phyloP scores from a whole-genome alignment of 2,797 vertebrate species.

The Sandelia bainsii region DNA sequence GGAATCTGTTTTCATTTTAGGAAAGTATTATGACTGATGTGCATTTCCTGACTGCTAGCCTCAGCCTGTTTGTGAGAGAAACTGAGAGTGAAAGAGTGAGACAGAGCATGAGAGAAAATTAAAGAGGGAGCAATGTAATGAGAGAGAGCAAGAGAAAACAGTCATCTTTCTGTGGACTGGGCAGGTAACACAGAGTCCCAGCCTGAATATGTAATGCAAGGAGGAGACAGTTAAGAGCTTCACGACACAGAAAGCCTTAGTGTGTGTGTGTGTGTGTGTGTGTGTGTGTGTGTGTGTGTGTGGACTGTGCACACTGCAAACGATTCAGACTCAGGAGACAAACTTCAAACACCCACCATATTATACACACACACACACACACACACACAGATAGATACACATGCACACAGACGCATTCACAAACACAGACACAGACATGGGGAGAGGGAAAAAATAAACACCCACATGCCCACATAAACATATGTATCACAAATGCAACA shows the following conservation, averaged over 20 bases:
- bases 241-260: slow-evolving; percentile 66
- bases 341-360: slow-evolving; percentile 73
- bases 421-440: slow-evolving; percentile 30
- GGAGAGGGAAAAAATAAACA: slow-evolving; percentile 52
- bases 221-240: slow-evolving; percentile 69
- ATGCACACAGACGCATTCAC: slow-evolving; percentile 48
- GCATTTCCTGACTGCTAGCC: slow-evolving; percentile 85
- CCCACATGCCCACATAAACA: slow-evolving; percentile 60
- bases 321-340: slow-evolving; percentile 65
- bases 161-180: slow-evolving; percentile 74
- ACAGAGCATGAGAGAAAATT: slow-evolving; percentile 67
- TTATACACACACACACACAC: slow-evolving; percentile 49
- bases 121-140: slow-evolving; percentile 63
- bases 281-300: slow-evolving; percentile 28
- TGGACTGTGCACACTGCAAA: slow-evolving; percentile 56
- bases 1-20: slow-evolving; percentile 87
- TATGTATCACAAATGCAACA: slow-evolving; percentile 51
- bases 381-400: no score
- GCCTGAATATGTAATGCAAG: slow-evolving; percentile 77
- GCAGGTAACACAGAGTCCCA: slow-evolving; percentile 74
- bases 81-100: slow-evolving; percentile 66
- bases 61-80: slow-evolving; percentile 71
- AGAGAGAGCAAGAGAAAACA: slow-evolving; percentile 59
- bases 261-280: slow-evolving; percentile 28
- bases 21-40: slow-evolving; percentile 86